Percentiles rank a stretch among this genome's conserved stretches.
These are phyloP conservation scores for Bos javanicus DNA, from an alignment of 2,113 vertebrate genomes.

Conservation along the genomic window DNA sequence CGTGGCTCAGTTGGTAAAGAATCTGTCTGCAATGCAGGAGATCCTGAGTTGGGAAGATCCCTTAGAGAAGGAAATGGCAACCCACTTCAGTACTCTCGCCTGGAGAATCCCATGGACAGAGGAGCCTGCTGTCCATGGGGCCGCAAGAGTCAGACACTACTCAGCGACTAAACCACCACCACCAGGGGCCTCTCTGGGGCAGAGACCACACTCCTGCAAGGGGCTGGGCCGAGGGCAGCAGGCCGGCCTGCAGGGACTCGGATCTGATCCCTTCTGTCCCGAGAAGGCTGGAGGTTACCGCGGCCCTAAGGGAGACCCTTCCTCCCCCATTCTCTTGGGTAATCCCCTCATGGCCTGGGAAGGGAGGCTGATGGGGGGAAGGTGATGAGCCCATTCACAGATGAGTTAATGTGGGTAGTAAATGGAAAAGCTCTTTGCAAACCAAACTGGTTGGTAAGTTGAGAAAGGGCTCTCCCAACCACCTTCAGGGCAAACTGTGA, in stretches of 20 bases:
- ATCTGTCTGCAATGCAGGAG: background rate
- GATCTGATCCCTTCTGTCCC: background rate
- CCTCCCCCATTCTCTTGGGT: fast-evolving
- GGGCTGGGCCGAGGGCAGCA: background rate
- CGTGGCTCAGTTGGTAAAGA: background rate
- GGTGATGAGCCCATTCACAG: background rate
- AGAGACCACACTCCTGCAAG: background rate
- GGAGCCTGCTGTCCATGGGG: background rate
- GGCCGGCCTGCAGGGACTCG: background rate
- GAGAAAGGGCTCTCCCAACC: background rate
- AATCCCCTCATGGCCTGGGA: background rate
- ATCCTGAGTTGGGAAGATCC: background rate
- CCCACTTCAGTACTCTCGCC: background rate
- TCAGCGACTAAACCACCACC: background rate
- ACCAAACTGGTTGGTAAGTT: background rate
- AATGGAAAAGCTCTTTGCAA: background rate
- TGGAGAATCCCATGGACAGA: background rate
- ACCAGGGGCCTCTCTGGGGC: background rate
- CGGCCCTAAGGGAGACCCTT: background rate
- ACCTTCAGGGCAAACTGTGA: fast-evolving
- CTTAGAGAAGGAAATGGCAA: background rate
- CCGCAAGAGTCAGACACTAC: background rate
- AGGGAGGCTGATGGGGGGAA: background rate
- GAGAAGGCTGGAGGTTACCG: background rate
- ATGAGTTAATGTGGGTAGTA: background rate